Evolutionary conservation across 2,888 invertebrate genomes (phyloP).

Genomic region (Xestia c-nigrum): DNA sequence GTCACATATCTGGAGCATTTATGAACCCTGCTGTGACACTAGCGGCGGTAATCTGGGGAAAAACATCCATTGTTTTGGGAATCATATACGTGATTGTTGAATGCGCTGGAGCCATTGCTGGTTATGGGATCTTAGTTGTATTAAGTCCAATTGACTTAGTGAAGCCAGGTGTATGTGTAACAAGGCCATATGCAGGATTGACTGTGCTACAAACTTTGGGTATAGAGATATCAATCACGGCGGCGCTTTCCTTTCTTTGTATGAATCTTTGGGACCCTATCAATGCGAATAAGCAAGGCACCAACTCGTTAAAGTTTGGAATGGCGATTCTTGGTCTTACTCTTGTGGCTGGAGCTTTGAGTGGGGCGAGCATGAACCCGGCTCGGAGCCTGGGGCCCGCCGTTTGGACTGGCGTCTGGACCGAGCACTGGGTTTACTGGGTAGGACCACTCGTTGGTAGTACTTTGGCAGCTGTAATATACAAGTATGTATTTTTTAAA

Average conservation of each 20-base stretch:
- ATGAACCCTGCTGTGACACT: slow-evolving; percentile 94
- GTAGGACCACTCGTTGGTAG: slow-evolving; percentile 90
- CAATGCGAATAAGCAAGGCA: slow-evolving; percentile 92
- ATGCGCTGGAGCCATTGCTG: slow-evolving; percentile 92
- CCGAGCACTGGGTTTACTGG: slow-evolving; percentile 94
- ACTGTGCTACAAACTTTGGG: slow-evolving; percentile 89
- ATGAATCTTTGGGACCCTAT: slow-evolving; percentile 95
- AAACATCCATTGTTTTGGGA: slow-evolving; percentile 89
- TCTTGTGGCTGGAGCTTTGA: slow-evolving; percentile 92
- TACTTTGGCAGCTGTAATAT: slow-evolving; percentile 75
- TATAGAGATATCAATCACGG: slow-evolving; percentile 92
- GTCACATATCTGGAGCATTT: slow-evolving; percentile 94
- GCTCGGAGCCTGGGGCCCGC: slow-evolving; percentile 94
- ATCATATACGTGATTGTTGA: slow-evolving; percentile 92
- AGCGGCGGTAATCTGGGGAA: slow-evolving; percentile 91
- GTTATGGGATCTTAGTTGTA: slow-evolving; percentile 91
- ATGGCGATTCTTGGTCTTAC: slow-evolving; percentile 92
- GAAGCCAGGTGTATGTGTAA: slow-evolving; percentile 91
- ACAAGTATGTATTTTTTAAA: slow-evolving; percentile 76
- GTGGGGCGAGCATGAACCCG: slow-evolving; percentile 94
- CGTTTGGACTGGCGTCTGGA: slow-evolving; percentile 92
- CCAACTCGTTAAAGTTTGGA: slow-evolving; percentile 92
- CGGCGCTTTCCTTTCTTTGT: slow-evolving; percentile 91
- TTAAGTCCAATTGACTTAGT: slow-evolving; percentile 85
- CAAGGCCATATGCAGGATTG: slow-evolving; percentile 88